Evolutionary conservation across 2,888 invertebrate genomes (phyloP).

Genomic region (Pachydiplax longipennis): DNA sequence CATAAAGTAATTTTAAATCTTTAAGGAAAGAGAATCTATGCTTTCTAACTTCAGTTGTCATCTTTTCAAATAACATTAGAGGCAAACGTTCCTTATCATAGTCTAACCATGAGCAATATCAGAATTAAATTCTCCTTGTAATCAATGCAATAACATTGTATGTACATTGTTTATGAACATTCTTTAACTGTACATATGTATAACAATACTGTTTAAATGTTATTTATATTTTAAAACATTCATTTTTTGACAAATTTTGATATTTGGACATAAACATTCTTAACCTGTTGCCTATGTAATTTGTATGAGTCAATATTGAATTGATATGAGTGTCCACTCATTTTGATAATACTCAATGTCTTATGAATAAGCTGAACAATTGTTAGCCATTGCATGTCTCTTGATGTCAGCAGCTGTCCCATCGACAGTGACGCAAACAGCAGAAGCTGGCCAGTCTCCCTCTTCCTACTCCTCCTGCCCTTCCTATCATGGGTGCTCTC

Average conservation of each 20-base stretch:
- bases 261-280: background rate
- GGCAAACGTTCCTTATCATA: background rate
- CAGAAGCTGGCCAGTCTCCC: slow-evolving; percentile 37
- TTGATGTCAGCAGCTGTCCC: slow-evolving; percentile 46
- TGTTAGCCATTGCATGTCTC: slow-evolving; percentile 33
- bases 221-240: background rate
- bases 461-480: slow-evolving; percentile 50
- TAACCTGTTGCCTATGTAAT: background rate
- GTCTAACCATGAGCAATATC: background rate
- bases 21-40: background rate
- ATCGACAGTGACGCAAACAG: slow-evolving; percentile 24
- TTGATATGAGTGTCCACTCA: background rate
- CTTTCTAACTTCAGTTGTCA: background rate
- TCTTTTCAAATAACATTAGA: background rate
- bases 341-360: background rate
- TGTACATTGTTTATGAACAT: background rate
- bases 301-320: background rate
- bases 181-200: background rate
- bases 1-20: background rate
- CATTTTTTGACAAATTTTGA: background rate
- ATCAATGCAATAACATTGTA: background rate
- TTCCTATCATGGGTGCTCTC: slow-evolving; percentile 51
- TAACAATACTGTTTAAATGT: background rate
- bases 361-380: slow-evolving; percentile 4
- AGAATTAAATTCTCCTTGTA: background rate